These are phyloP conservation scores for Montipora foliosa DNA, from an alignment of 64 coral and sea anemone genomes.

Conservation along the genomic window DNA sequence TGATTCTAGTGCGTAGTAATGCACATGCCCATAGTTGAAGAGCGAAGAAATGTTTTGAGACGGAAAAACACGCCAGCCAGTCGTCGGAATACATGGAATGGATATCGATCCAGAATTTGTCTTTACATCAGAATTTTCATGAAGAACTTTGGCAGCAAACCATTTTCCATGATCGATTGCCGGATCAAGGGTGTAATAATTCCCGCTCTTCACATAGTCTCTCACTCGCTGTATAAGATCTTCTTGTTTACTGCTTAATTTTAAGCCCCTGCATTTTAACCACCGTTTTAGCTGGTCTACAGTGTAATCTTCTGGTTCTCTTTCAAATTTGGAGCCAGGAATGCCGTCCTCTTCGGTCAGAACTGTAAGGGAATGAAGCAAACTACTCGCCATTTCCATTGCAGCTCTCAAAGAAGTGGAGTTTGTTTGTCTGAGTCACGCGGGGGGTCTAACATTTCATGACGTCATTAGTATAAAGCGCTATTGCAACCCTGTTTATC, in stretches of 20 bases:
- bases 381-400: slow-evolving; percentile 11
- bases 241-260: slow-evolving; percentile 44
- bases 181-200: slow-evolving; percentile 57
- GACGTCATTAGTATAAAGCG: slow-evolving; percentile 50
- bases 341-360: slow-evolving; percentile 71
- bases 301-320: slow-evolving; percentile 58
- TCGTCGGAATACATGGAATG: slow-evolving; percentile 13
- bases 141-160: slow-evolving; percentile 66
- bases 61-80: slow-evolving; percentile 50
- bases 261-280: slow-evolving; percentile 64
- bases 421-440: slow-evolving; percentile 53
- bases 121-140: slow-evolving; percentile 26
- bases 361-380: background rate
- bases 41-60: slow-evolving; percentile 53
- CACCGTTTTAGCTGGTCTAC: slow-evolving; percentile 66
- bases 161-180: slow-evolving; percentile 66
- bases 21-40: slow-evolving; percentile 68
- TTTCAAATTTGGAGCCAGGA: slow-evolving; percentile 64
- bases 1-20: slow-evolving; percentile 60
- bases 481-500: background rate
- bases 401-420: background rate
- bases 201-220: slow-evolving; percentile 35
- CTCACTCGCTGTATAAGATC: slow-evolving; percentile 51
- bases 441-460: slow-evolving; percentile 47
- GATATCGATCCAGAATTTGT: slow-evolving; percentile 1